Evolutionary conservation across 1,140 invertebrate species (phyloP), one percentile per base, ranked within the genome.

Genomic region (Chionoecetes opilio): DNA sequence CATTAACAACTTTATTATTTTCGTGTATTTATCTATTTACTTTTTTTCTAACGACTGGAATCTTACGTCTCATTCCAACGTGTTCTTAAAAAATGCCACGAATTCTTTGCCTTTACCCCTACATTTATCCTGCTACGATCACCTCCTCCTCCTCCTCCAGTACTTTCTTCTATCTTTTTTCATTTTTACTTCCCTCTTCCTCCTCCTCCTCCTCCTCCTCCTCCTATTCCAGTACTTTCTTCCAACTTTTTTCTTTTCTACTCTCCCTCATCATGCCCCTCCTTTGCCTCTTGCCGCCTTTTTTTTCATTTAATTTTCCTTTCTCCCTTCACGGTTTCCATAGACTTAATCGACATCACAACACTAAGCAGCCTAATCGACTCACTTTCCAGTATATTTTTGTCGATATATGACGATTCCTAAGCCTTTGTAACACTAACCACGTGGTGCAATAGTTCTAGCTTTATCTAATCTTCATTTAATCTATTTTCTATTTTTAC

Each of bases 81-180:
- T n/a, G 63, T n/a, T 75, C 63, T n/a, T 26, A 26, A 75, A 75
- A 75, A 75, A 75, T 75, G 6, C 63, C 63, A 75, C 21, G 63
- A 75, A 75, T 75, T 75, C 63, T 75, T 75, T 75, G n/a, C 63
- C 63, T 75, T 75, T 75, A 75, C 63, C 63, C n/a, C 26, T 26
- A n/a, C 63, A n/a, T 75, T n/a, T 75, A 75, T 75, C 63, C 63
- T 14, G 0, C 63, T 26, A 75, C 21, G 21, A n/a, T 88, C 32
- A n/a, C 32, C 34, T 3, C 38, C 86, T 34, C 3, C 31, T 34
- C 34, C 9, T 88, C 3, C 86, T 41, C 38, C 86, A 3, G 5
- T 88, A n/a, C 63, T 21, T 9, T 2, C 53, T 2, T 6, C 53
- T 21, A 14, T 75, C n/a, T 6, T 75, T 75, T 75, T n/a, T 8